Percentiles rank a stretch among this genome's conserved stretches.
Evolutionary conservation across 2,888 invertebrate species (phyloP).

Genomic region (Papilio gigon): DNA sequence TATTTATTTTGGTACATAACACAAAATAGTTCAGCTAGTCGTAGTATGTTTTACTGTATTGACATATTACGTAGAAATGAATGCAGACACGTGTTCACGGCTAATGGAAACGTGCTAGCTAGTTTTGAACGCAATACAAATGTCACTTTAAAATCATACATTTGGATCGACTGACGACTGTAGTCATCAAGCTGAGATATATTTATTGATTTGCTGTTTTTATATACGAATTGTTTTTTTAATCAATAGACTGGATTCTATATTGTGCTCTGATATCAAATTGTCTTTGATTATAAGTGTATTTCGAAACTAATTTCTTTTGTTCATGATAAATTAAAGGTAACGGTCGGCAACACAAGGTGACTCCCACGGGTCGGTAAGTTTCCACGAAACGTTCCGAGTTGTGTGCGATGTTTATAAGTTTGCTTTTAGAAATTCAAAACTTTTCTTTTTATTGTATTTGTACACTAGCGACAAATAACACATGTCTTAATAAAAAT

Average conservation of each 20-base stretch:
- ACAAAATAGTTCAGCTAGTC: too few species aligned
- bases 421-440: background rate
- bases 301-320: conserved; percentile 15
- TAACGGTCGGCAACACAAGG: conserved; percentile 7
- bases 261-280: background rate
- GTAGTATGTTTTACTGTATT: too few species aligned
- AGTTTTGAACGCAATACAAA: background rate
- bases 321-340: conserved; percentile 18
- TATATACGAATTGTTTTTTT: too few species aligned
- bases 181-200: background rate
- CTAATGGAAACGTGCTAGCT: conserved; percentile 8
- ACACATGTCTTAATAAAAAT: too few species aligned
- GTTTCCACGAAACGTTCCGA: conserved; percentile 1
- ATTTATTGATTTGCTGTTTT: too few species aligned
- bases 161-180: background rate
- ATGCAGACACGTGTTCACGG: background rate
- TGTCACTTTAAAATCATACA: background rate
- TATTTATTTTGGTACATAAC: too few species aligned
- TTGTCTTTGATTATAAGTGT: background rate
- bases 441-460: conserved; percentile 3
- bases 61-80: background rate
- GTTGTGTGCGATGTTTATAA: background rate
- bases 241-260: background rate
- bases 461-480: too few species aligned
- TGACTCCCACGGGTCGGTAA: conserved; percentile 10